Conservation (phyloP, 2,113 vertebrate species). For the Istiophorus platypterus region DNA sequence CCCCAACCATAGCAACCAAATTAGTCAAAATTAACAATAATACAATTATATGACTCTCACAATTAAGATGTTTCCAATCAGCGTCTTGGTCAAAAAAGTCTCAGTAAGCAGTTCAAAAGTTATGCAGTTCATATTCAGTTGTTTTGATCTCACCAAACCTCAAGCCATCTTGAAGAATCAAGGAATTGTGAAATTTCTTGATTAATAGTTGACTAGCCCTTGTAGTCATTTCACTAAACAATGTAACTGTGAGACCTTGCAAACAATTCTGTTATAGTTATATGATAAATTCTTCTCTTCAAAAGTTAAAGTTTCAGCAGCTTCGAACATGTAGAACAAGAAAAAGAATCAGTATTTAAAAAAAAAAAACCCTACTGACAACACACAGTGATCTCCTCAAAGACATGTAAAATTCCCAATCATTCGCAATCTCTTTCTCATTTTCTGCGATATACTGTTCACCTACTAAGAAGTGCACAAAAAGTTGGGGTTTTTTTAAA, state of each 20-base stretch:
- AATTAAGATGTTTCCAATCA: background rate
- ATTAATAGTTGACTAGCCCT: background rate
- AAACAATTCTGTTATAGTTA: background rate
- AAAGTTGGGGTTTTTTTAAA: no score
- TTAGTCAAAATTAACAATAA: slow-evolving; percentile 2
- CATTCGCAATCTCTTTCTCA: background rate
- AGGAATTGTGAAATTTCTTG: background rate
- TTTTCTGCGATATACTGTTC: background rate
- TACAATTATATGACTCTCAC: background rate
- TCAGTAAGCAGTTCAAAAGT: background rate
- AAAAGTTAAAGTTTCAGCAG: background rate
- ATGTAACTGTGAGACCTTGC: background rate
- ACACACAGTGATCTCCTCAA: no score
- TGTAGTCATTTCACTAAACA: background rate
- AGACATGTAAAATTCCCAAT: no score
- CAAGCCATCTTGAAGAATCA: background rate
- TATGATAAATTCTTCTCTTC: background rate
- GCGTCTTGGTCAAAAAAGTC: background rate
- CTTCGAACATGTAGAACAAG: background rate
- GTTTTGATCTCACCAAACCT: slow-evolving; percentile 11
- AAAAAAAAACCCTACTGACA: no score
- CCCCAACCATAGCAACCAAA: background rate
- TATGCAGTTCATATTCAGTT: background rate
- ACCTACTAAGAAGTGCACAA: background rate
- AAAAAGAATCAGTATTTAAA: no score